A percentile compares a stretch with the other conserved stretches of the same genome.
Conservation (phyloP, 2,888 invertebrate species). For the Euplagia quadripunctaria region DNA sequence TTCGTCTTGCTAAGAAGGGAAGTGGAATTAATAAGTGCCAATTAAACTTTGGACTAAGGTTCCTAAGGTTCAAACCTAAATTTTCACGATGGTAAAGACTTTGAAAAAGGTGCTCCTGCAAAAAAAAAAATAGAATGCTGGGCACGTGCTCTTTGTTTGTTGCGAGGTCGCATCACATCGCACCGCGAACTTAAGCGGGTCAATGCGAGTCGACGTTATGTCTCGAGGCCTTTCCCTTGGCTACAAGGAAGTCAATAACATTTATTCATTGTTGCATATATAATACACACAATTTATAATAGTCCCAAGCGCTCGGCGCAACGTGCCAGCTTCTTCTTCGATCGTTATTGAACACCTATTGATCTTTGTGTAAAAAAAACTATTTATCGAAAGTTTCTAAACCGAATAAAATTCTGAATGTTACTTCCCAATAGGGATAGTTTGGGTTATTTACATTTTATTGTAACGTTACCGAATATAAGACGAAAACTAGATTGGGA, state of each 20-base stretch:
- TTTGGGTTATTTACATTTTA: constrained; percentile 24
- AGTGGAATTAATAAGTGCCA: not conserved
- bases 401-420: constrained; percentile 27
- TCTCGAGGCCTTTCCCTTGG: constrained; percentile 71
- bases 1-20: not conserved
- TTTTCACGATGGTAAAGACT: constrained; percentile 42
- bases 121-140: constrained; percentile 55
- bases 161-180: constrained; percentile 46
- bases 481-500: too few species aligned
- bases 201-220: constrained; percentile 71
- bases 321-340: constrained; percentile 26
- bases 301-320: constrained; percentile 14
- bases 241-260: constrained; percentile 65
- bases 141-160: constrained; percentile 62
- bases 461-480: not conserved
- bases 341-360: constrained; percentile 7
- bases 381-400: constrained; percentile 41
- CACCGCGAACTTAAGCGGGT: constrained; percentile 66
- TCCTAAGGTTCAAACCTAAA: not conserved
- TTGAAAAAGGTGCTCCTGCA: constrained; percentile 40
- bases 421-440: constrained; percentile 22
- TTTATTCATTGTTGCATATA: constrained; percentile 52
- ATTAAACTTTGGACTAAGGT: not conserved
- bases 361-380: constrained; percentile 37
- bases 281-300: constrained; percentile 41